A percentile compares a stretch with the other conserved stretches of the same genome.
These are phyloP conservation scores for Corvus moneduloides DNA, from an alignment of 2,113 vertebrate species.

Conservation along the genomic window DNA sequence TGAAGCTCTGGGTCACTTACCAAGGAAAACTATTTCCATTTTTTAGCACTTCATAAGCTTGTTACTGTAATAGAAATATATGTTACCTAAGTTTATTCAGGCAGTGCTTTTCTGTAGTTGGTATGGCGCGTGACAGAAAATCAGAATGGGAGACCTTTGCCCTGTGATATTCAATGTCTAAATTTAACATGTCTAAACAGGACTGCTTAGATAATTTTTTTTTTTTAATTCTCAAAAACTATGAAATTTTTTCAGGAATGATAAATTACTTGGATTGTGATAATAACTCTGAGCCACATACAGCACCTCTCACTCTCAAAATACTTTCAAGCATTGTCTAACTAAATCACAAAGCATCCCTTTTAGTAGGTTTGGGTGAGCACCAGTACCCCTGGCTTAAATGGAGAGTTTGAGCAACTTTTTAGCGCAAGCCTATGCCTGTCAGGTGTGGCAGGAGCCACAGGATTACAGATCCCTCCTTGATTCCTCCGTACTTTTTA, in stretches of 20 bases:
- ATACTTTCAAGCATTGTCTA: not conserved
- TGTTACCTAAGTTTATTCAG: not conserved
- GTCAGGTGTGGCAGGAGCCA: not conserved
- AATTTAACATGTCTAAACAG: not conserved
- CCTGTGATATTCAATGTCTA: not conserved
- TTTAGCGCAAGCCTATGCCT: not conserved
- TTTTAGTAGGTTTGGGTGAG: not conserved
- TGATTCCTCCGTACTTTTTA: not conserved
- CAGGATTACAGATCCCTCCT: not conserved
- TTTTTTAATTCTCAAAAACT: not conserved
- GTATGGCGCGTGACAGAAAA: not conserved
- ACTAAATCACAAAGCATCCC: not conserved
- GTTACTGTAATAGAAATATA: not conserved
- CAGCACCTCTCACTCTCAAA: not conserved
- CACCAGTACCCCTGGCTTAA: not conserved
- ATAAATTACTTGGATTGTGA: not conserved
- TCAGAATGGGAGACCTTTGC: not conserved
- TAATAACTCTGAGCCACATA: not conserved
- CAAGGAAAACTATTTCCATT: not conserved
- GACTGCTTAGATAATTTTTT: not conserved
- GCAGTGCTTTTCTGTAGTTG: not conserved
- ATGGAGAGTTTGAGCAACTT: not conserved
- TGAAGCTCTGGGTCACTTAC: not conserved
- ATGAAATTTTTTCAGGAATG: not conserved
- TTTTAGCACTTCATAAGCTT: not conserved